Percentiles rank a stretch among this genome's conserved stretches.
Conservation (phyloP, 1,140 invertebrate species). For the Rhysida immarginata region DNA sequence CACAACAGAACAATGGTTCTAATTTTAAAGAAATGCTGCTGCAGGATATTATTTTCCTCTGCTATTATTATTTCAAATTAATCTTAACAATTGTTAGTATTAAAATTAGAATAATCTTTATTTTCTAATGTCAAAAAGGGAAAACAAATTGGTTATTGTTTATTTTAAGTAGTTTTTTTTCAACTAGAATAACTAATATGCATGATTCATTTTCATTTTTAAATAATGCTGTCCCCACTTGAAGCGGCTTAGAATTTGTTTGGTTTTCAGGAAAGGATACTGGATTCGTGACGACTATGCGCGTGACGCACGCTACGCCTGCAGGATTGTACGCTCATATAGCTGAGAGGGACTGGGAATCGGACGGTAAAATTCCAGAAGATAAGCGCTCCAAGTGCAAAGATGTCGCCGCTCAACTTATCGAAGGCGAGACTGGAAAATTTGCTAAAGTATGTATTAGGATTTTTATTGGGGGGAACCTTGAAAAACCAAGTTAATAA, state of each 20-base stretch:
- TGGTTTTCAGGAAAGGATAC: conserved; percentile 27
- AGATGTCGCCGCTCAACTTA: conserved; percentile 44
- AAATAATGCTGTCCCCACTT: not conserved
- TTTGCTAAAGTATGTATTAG: conserved; percentile 51
- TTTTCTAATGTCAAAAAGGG: too few relatives aligned
- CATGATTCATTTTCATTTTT: not conserved
- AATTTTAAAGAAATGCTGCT: too few relatives aligned
- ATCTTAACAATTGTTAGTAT: too few relatives aligned
- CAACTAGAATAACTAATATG: not conserved
- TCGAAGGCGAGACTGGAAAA: conserved; percentile 52
- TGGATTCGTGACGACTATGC: conserved; percentile 57
- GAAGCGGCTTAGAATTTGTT: not conserved
- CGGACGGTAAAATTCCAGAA: conserved; percentile 13
- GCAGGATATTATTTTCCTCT: too few relatives aligned
- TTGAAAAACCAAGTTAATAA: too few relatives aligned
- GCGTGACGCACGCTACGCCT: conserved; percentile 65
- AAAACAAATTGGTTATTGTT: too few relatives aligned
- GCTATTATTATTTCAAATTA: too few relatives aligned
- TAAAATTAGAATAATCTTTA: too few relatives aligned
- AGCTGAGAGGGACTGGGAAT: conserved; percentile 21
- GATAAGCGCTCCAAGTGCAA: conserved; percentile 26
- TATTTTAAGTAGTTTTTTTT: too few relatives aligned
- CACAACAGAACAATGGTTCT: too few relatives aligned
- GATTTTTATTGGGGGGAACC: not conserved
- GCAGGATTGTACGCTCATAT: conserved; percentile 32